phyloP scores from a whole-genome alignment of 2,113 vertebrate species.

The Thermophis baileyi region DNA sequence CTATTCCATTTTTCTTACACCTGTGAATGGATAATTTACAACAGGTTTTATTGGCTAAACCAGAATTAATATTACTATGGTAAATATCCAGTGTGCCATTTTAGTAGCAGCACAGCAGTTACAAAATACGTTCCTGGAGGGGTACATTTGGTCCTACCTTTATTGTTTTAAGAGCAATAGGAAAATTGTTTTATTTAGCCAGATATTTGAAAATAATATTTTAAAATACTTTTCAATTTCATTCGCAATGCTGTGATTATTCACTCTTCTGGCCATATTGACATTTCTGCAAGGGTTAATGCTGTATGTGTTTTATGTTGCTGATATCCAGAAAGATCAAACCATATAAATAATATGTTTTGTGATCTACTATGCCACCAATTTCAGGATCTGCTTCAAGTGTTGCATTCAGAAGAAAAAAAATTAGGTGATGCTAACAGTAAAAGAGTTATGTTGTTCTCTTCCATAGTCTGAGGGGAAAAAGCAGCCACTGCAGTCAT shows the following conservation, averaged over 20 bases:
- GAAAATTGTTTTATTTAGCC: neutral
- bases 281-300: neutral
- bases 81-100: neutral
- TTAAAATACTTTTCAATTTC: neutral
- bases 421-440: neutral
- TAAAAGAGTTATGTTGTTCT: neutral
- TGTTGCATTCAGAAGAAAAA: neutral
- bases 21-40: neutral
- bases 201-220: neutral
- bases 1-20: neutral
- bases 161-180: neutral
- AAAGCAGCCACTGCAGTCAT: conserved; percentile 64
- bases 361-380: neutral
- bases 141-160: neutral
- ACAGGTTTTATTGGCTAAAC: neutral
- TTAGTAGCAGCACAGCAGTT: neutral
- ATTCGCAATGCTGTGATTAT: neutral
- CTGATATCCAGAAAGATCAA: neutral
- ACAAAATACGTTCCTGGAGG: neutral
- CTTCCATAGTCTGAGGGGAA: conserved; percentile 67
- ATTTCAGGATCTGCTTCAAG: neutral
- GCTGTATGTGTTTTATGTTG: neutral
- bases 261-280: neutral
- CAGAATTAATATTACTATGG: neutral
- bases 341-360: neutral